Percentiles rank a stretch among this genome's conserved stretches.
phyloP scores from a whole-genome alignment of 2,113 vertebrate genomes.

The Microtus ochrogaster region DNA sequence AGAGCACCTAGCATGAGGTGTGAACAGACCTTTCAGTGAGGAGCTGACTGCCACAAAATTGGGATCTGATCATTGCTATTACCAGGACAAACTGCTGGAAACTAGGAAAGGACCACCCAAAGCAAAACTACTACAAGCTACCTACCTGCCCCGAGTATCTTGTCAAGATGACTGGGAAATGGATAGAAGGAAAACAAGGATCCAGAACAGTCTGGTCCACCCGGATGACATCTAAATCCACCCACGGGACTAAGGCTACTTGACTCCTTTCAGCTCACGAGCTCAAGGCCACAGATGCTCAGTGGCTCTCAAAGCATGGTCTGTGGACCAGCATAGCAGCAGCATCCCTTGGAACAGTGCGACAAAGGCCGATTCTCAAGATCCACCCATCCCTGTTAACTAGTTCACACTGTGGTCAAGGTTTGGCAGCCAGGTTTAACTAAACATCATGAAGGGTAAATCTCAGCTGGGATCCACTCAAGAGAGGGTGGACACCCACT shows the following conservation, averaged over 20 bases:
- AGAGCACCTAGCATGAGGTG: rapidly evolving
- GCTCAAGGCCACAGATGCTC: background rate
- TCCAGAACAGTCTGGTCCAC: background rate
- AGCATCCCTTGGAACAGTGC: rapidly evolving
- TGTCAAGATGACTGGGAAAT: rapidly evolving
- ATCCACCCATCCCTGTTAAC: no score
- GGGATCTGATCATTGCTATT: no score
- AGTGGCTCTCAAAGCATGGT: background rate
- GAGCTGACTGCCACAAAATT: rapidly evolving
- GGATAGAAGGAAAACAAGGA: background rate
- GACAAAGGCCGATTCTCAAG: background rate
- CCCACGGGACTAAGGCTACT: rapidly evolving
- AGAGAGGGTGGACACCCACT: rapidly evolving
- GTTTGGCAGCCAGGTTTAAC: background rate
- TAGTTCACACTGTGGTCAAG: background rate
- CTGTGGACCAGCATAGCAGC: background rate
- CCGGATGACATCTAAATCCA: background rate
- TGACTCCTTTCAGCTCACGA: background rate
- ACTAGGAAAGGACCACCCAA: background rate
- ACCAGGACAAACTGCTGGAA: background rate
- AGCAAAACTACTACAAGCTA: background rate
- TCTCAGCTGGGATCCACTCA: background rate
- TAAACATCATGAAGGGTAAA: rapidly evolving
- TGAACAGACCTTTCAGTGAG: background rate
- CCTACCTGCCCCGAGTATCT: rapidly evolving